Evolutionary conservation across 2,797 vertebrate species (phyloP).

Genomic region (Paedocypris micromegethes): DNA sequence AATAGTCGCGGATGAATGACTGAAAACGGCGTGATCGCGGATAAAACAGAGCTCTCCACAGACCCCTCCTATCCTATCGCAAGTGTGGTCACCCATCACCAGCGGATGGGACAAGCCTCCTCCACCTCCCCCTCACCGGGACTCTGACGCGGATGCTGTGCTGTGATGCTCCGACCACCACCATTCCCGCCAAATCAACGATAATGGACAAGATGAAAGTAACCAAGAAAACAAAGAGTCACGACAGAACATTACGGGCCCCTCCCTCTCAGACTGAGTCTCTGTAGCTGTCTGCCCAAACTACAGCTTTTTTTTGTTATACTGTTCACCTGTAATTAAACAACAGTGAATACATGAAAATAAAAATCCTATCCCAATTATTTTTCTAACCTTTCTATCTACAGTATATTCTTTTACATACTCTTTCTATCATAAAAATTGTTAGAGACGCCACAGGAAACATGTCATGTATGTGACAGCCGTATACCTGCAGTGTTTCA

Average conservation of each 20-base stretch:
- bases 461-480: not conserved
- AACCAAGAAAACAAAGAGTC: slow-evolving; percentile 5
- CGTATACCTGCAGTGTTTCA: not conserved
- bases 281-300: not conserved
- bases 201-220: slow-evolving; percentile 9
- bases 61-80: slow-evolving; percentile 39
- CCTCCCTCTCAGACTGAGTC: not conserved
- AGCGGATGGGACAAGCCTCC: slow-evolving; percentile 22
- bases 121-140: slow-evolving; percentile 6
- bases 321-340: too few species aligned
- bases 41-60: slow-evolving; percentile 14
- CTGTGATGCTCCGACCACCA: slow-evolving; percentile 1
- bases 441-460: not conserved
- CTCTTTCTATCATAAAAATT: too few species aligned
- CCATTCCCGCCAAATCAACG: slow-evolving; percentile 1
- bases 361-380: too few species aligned
- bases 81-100: slow-evolving; percentile 30
- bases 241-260: not conserved
- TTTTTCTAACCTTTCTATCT: too few species aligned
- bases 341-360: too few species aligned
- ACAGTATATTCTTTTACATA: too few species aligned
- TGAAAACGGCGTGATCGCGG: slow-evolving; percentile 10
- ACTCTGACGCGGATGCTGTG: slow-evolving; percentile 8
- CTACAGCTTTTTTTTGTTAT: not conserved
- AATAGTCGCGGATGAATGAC: slow-evolving; percentile 11